Evolutionary conservation across 2,113 vertebrate genomes (phyloP), one percentile per base, ranked within the genome.

Genomic region (Columba livia): DNA sequence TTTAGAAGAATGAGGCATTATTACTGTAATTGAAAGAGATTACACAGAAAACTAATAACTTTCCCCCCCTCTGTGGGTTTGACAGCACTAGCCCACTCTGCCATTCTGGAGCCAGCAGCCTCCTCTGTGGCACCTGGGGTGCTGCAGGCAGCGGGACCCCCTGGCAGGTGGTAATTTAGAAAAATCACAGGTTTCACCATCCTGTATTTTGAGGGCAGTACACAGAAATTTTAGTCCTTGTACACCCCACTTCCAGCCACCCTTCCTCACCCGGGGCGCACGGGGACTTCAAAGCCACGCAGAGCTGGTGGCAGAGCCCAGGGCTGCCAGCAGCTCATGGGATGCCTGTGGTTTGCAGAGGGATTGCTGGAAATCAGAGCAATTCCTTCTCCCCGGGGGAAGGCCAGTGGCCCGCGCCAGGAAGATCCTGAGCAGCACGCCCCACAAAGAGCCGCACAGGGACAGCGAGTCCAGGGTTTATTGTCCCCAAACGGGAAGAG

Each of bases 1-100:
- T 84, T 86, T 51, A 67, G 77, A 67, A 89, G 88, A 90, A 86
- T 56, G 77, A 81, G 48, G 42, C 36, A 36, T 83, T 51, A 91
- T 66, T 83, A 80, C 34, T 12, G 85, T 82, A 58, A 89, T 66
- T 42, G 61, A 34, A 79, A 38, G 31, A 82, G 58, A 57, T 61
- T 38, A 85, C 74, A 66, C 25, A 62, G 58, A 66, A 93, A 75
- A 81, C 14, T 11, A 50, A 6, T 42, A 89, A 66, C 51, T 20
- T 65, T 4, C 36, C 54, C 81, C 53, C 66, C 58, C 24, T 8
- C 34, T 2, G 34, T 13, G 57, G 6, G 16, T 36, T 17, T 87
- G 58, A 65, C 28, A n/a, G 61, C 65, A 28, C 50, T 57, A 0
- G 15, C 13, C 58, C 69, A 51, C 57, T 38, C 58, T 32, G 24